A percentile compares a stretch with the other conserved stretches of the same genome.
phyloP scores from a whole-genome alignment of 2,113 vertebrate genomes.

The Neolamprologus fasciatus region DNA sequence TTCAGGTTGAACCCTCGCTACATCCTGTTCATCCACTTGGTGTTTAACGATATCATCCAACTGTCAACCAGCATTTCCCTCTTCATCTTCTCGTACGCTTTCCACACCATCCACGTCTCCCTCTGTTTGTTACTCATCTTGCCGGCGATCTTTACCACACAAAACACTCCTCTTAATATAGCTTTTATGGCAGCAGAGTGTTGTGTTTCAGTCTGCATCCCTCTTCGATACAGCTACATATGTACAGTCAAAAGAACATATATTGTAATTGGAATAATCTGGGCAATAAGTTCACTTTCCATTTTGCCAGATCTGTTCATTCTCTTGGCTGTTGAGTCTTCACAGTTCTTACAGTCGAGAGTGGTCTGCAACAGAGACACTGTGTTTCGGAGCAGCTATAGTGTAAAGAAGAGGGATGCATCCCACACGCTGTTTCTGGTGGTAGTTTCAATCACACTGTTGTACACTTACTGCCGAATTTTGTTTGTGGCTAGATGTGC shows the following conservation, averaged over 20 bases:
- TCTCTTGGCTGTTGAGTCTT: not conserved
- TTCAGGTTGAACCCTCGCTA: slow-evolving; percentile 29
- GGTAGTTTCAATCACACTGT: slow-evolving; percentile 21
- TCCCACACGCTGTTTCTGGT: not conserved
- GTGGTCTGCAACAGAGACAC: not conserved
- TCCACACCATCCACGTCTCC: slow-evolving; percentile 8
- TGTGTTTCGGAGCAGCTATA: not conserved
- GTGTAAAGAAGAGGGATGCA: not conserved
- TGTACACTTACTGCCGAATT: slow-evolving; percentile 33
- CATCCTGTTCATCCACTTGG: slow-evolving; percentile 48
- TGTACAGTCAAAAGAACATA: slow-evolving; percentile 45
- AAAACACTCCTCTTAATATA: slow-evolving; percentile 51
- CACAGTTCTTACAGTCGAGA: not conserved
- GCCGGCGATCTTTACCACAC: slow-evolving; percentile 10
- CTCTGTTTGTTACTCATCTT: slow-evolving; percentile 41
- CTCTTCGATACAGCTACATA: slow-evolving; percentile 34
- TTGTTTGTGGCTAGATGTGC: slow-evolving; percentile 9
- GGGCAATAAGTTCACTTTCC: slow-evolving; percentile 28
- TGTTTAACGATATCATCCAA: slow-evolving; percentile 44
- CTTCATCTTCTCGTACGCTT: not conserved
- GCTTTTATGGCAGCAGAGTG: slow-evolving; percentile 54
- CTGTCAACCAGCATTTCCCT: slow-evolving; percentile 4
- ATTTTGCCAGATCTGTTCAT: slow-evolving; percentile 36
- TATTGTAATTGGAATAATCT: slow-evolving; percentile 39
- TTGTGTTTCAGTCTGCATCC: slow-evolving; percentile 51